Evolutionary conservation across 2,797 vertebrate species (phyloP), one percentile per base, ranked within the genome.

Genomic region (Salarias fasciatus): DNA sequence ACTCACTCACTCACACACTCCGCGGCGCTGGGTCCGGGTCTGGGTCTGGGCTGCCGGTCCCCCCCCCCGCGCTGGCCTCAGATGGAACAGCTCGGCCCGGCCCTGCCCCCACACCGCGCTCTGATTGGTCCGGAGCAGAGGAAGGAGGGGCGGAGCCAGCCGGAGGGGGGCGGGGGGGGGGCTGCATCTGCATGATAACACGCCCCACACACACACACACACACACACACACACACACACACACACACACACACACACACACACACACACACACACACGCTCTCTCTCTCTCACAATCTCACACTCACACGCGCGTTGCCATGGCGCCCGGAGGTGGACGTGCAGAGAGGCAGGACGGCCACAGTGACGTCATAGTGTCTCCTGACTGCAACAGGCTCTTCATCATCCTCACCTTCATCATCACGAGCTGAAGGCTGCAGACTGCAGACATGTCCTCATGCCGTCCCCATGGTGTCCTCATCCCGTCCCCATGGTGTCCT

Each of bases 21-120:
- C n/a, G n/a, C n/a, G n/a, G n/a, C n/a, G n/a, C n/a, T n/a, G n/a
- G n/a, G n/a, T n/a, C n/a, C n/a, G n/a, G n/a, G n/a, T n/a, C n/a
- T n/a, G n/a, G n/a, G n/a, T n/a, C n/a, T n/a, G n/a, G n/a, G n/a
- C n/a, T n/a, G n/a, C n/a, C n/a, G n/a, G n/a, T n/a, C n/a, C n/a
- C n/a, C n/a, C n/a, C n/a, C n/a, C n/a, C n/a, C n/a, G n/a, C n/a
- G 72, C 79, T 76, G 65, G 77, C 47, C 41, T 63, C 77, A 83
- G 75, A 86, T 75, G 83, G 51, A 80, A 68, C 63, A 58, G 74
- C 75, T 66, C 79, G 6, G 40, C 79, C 24, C 71, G 48, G 81
- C 78, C 88, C 89, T 74, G 79, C 90, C 87, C 87, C 87, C 89
- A 71, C 36, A 1, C 5, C 10, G n/a, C n/a, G 0, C 35, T 47